Evolutionary conservation across 2,888 invertebrate species (phyloP).

Genomic region (Eucriotettix oculatus): DNA sequence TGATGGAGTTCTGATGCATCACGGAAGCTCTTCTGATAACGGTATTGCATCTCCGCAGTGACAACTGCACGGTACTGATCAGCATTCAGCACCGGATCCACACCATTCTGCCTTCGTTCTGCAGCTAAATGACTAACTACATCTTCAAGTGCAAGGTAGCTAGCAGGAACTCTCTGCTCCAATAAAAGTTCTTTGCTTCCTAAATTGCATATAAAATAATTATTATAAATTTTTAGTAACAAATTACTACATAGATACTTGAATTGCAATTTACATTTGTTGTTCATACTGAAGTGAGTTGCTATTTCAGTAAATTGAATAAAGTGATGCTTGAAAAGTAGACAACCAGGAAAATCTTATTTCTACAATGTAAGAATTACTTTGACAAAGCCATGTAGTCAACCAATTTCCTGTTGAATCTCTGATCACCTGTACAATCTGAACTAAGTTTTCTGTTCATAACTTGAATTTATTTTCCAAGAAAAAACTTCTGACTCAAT

Average conservation of each 20-base stretch:
- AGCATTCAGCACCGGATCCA: slow-evolving; percentile 70
- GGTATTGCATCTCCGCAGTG: slow-evolving; percentile 40
- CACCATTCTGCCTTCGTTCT: slow-evolving; percentile 47
- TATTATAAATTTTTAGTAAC: not conserved
- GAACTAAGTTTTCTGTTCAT: no score
- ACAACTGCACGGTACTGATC: slow-evolving; percentile 51
- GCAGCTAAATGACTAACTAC: slow-evolving; percentile 67
- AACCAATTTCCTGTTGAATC: no score
- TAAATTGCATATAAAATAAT: slow-evolving; percentile 18
- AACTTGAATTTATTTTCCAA: no score
- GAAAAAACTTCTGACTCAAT: no score
- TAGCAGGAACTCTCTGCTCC: slow-evolving; percentile 89
- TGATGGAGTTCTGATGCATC: slow-evolving; percentile 84
- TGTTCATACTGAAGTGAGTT: no score
- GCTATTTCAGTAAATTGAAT: no score
- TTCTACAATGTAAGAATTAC: no score
- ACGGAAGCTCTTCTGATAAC: slow-evolving; percentile 57
- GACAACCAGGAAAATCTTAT: no score
- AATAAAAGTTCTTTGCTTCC: slow-evolving; percentile 79
- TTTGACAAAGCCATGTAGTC: no score
- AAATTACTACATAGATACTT: not conserved
- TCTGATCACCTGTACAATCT: no score
- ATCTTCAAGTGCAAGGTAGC: slow-evolving; percentile 87
- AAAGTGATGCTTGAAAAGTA: no score
- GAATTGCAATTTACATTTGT: not conserved